Conservation (phyloP, 2,888 invertebrate genomes). For the Hecatera dysodea region DNA sequence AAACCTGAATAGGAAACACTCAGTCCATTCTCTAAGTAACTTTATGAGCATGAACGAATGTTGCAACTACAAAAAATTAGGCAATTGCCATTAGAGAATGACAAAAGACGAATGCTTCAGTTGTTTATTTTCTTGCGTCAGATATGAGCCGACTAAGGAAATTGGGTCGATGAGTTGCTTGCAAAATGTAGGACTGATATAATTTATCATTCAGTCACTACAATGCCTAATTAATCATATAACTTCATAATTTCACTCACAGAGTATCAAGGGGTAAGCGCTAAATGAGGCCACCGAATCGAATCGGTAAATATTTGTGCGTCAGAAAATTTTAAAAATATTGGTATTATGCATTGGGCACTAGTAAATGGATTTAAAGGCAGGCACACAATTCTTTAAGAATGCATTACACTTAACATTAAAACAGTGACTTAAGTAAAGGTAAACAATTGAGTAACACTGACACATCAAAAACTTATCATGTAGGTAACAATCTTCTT, state of each 20-base stretch:
- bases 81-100: slow-evolving; percentile 26
- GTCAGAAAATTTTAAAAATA: neutral
- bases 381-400: no score
- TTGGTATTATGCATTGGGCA: neutral
- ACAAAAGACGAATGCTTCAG: slow-evolving; percentile 45
- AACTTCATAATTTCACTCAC: slow-evolving; percentile 8
- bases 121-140: slow-evolving; percentile 41
- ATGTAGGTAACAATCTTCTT: neutral
- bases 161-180: slow-evolving; percentile 36
- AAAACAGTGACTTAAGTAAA: neutral
- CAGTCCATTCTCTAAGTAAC: neutral
- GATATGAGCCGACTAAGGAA: slow-evolving; percentile 15
- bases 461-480: slow-evolving; percentile 1
- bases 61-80: slow-evolving; percentile 26
- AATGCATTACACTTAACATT: no score
- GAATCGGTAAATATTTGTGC: neutral
- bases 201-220: slow-evolving; percentile 33
- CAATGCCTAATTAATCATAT: slow-evolving; percentile 33
- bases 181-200: slow-evolving; percentile 29
- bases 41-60: slow-evolving; percentile 7
- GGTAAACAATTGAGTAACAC: neutral
- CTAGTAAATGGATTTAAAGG: no score
- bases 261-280: neutral
- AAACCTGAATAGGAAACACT: neutral
- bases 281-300: neutral